Evolutionary conservation across 2,888 invertebrate species (phyloP).

Genomic region (Melitaea athalia): DNA sequence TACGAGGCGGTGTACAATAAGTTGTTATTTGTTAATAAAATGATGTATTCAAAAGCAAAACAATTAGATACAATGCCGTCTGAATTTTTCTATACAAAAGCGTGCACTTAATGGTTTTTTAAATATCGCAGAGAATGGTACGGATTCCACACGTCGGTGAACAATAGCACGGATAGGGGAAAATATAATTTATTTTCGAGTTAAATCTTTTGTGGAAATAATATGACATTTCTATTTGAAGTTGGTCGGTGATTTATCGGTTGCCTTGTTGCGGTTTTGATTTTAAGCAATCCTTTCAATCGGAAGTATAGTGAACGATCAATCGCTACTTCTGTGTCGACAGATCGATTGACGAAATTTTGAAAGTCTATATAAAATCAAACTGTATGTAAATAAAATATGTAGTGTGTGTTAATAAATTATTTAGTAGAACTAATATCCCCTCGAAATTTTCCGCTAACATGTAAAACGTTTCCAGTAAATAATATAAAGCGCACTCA

Average conservation of each 20-base stretch:
- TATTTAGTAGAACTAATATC: neutral
- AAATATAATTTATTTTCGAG: conserved; percentile 82
- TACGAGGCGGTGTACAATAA: neutral
- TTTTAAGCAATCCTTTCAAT: conserved; percentile 54
- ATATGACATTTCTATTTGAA: conserved; percentile 84
- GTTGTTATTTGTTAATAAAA: conserved; percentile 20
- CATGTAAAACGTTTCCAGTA: conserved; percentile 33
- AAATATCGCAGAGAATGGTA: conserved; percentile 72
- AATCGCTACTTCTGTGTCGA: conserved; percentile 48
- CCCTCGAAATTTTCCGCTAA: conserved; percentile 29
- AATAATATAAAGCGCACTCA: conserved; percentile 36
- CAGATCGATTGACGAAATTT: conserved; percentile 3
- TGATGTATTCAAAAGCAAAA: conserved; percentile 30
- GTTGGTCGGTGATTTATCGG: conserved; percentile 81
- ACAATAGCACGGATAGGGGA: conserved; percentile 75
- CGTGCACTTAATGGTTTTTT: conserved; percentile 81
- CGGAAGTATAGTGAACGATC: conserved; percentile 62
- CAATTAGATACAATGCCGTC: conserved; percentile 44
- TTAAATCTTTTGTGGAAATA: conserved; percentile 84
- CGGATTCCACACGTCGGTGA: conserved; percentile 79
- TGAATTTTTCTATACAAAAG: conserved; percentile 64
- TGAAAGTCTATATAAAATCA: neutral
- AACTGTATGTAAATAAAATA: neutral
- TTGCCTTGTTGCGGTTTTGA: conserved; percentile 65
- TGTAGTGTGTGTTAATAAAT: no score